Conservation (phyloP, 1,140 invertebrate species). For the Bemisia tabaci region DNA sequence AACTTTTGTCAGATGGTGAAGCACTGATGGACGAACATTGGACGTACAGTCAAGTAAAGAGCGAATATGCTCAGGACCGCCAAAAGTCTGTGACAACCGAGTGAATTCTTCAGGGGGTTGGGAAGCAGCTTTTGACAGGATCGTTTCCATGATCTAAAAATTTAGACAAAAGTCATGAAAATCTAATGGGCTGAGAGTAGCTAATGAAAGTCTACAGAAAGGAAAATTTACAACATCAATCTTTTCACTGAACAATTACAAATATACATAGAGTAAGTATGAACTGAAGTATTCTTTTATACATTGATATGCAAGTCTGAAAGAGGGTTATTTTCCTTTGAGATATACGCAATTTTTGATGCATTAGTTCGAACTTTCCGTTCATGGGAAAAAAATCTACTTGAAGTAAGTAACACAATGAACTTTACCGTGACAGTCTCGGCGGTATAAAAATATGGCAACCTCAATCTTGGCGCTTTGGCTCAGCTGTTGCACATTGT, state of each 20-base stretch:
- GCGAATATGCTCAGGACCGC: constrained; percentile 68
- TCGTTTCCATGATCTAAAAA: constrained; percentile 77
- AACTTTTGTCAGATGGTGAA: constrained; percentile 74
- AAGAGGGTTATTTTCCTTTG: no score
- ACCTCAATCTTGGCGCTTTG: no score
- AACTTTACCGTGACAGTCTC: no score
- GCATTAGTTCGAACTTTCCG: no score
- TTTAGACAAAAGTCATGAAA: constrained; percentile 6
- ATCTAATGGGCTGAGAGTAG: background rate
- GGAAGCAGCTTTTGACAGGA: constrained; percentile 73
- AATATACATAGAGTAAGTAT: background rate
- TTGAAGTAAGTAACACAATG: no score
- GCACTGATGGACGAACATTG: constrained; percentile 57
- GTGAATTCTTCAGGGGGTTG: constrained; percentile 62
- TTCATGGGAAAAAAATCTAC: no score
- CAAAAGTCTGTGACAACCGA: constrained; percentile 68
- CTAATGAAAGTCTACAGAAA: background rate
- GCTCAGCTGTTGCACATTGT: no score
- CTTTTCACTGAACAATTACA: no score
- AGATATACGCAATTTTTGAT: no score
- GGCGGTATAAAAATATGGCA: no score
- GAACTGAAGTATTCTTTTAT: no score
- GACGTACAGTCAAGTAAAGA: constrained; percentile 60
- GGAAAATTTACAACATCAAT: constrained; percentile 6
- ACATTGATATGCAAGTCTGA: no score